Evolutionary conservation across 2,888 invertebrate species (phyloP).

Genomic region (Dysmachus trigonus): DNA sequence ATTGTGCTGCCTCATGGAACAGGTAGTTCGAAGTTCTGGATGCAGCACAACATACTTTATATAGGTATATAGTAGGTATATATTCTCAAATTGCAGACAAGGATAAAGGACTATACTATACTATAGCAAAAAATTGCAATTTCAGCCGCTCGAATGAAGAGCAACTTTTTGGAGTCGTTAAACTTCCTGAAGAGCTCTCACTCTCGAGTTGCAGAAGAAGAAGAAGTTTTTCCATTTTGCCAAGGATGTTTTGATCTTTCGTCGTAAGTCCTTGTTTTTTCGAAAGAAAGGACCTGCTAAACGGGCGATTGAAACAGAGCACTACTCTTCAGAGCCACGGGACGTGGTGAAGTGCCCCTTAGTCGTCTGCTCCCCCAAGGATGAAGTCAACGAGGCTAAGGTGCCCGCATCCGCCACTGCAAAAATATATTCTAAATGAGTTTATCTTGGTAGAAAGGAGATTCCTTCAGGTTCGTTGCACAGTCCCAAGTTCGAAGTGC

Average conservation of each 20-base stretch:
- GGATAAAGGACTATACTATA: too few species aligned
- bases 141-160: neutral
- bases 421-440: neutral
- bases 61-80: too few species aligned
- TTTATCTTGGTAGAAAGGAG: neutral
- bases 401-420: neutral
- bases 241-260: neutral
- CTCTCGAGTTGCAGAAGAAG: neutral
- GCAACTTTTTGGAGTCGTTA: slow-evolving; percentile 4
- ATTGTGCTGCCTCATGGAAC: neutral
- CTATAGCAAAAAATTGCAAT: neutral
- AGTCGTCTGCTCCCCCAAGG: neutral
- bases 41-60: neutral
- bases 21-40: slow-evolving; percentile 7
- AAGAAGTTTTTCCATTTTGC: slow-evolving; percentile 14
- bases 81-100: neutral
- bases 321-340: too few species aligned
- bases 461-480: neutral
- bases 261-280: neutral
- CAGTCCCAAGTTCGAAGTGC: neutral
- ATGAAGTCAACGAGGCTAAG: neutral
- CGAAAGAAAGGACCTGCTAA: neutral
- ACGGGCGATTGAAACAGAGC: neutral
- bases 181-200: neutral
- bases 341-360: neutral